Percentiles rank a stretch among this genome's conserved stretches.
These are phyloP conservation scores for Aethes cnicana DNA, from an alignment of 2,888 invertebrate genomes.

Conservation along the genomic window DNA sequence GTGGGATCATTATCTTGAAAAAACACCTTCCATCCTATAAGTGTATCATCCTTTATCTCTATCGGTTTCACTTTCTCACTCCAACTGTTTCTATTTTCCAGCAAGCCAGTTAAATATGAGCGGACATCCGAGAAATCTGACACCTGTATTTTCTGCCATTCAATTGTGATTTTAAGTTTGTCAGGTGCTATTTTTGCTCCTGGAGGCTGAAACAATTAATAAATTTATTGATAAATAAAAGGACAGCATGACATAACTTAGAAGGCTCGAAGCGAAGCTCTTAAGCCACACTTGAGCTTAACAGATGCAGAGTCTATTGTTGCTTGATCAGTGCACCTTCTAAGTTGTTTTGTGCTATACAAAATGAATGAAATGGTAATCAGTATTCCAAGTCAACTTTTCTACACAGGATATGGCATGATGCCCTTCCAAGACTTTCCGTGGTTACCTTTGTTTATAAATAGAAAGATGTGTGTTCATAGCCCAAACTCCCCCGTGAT, in stretches of 20 bases:
- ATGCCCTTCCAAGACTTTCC: too few species aligned
- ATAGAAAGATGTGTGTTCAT: too few species aligned
- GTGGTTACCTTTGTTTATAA: too few species aligned
- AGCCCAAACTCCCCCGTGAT: too few species aligned
- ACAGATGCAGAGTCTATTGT: slow-evolving; percentile 7
- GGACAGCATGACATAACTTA: too few species aligned
- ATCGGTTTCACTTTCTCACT: slow-evolving; percentile 44
- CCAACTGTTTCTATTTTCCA: slow-evolving; percentile 47
- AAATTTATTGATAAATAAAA: background rate
- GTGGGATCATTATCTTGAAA: slow-evolving; percentile 59
- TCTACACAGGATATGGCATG: too few species aligned
- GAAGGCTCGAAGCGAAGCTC: background rate
- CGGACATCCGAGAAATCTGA: slow-evolving; percentile 85
- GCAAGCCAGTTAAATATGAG: slow-evolving; percentile 57
- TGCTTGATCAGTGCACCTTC: too few species aligned
- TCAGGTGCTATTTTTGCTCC: slow-evolving; percentile 51
- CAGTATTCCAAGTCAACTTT: too few species aligned
- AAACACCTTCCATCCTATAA: slow-evolving; percentile 52
- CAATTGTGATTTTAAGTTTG: slow-evolving; percentile 67
- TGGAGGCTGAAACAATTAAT: slow-evolving; percentile 46
- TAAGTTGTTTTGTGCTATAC: too few species aligned
- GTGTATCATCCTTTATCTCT: slow-evolving; percentile 41
- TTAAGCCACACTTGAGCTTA: slow-evolving; percentile 8
- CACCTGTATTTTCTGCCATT: slow-evolving; percentile 87
- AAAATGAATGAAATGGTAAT: too few species aligned